phyloP scores from a whole-genome alignment of 1,140 invertebrate species.

The Eupeodes corollae region DNA sequence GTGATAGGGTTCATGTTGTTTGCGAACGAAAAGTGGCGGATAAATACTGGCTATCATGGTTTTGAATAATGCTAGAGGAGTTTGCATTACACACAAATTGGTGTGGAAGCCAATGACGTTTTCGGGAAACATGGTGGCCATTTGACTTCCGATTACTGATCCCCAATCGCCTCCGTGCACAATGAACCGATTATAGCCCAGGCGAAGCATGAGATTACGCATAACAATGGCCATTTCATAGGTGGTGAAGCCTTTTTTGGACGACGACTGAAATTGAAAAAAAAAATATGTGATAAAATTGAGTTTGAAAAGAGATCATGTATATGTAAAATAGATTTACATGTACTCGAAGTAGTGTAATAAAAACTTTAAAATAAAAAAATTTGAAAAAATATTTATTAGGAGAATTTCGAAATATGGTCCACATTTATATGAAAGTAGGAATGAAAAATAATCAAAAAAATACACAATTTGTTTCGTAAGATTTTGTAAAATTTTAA shows the following conservation, averaged over 20 bases:
- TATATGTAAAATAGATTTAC: too few relatives aligned
- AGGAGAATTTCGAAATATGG: too few relatives aligned
- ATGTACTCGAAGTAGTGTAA: too few relatives aligned
- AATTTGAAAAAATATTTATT: too few relatives aligned
- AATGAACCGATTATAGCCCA: constrained; percentile 66
- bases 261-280: constrained; percentile 37
- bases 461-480: too few relatives aligned
- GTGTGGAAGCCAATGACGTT: constrained; percentile 49
- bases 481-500: too few relatives aligned
- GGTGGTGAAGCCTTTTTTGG: constrained; percentile 49
- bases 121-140: constrained; percentile 60
- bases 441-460: too few relatives aligned
- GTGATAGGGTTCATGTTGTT: constrained; percentile 43
- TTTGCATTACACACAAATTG: constrained; percentile 42
- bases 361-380: too few relatives aligned
- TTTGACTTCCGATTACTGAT: constrained; percentile 43
- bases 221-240: constrained; percentile 61
- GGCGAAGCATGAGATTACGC: constrained; percentile 67
- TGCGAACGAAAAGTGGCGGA: constrained; percentile 35
- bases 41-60: constrained; percentile 19
- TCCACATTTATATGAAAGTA: too few relatives aligned
- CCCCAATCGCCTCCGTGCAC: constrained; percentile 81
- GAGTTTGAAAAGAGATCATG: too few relatives aligned
- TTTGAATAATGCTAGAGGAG: constrained; percentile 21
- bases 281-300: not conserved